Conservation (phyloP, 2,888 invertebrate species). For the Griposia aprilina region DNA sequence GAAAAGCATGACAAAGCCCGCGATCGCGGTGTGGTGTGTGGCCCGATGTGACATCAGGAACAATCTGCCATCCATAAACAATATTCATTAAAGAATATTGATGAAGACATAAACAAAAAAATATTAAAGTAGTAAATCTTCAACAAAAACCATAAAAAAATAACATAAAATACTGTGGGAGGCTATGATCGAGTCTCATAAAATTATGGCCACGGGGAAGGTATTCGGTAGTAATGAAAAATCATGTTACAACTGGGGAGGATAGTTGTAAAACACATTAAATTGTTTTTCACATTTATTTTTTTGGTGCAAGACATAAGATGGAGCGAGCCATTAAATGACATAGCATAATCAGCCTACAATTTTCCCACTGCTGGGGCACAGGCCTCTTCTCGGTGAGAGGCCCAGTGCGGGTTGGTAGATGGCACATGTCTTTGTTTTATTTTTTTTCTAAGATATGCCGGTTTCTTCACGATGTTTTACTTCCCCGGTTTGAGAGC, state of each 20-base stretch:
- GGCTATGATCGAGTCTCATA: constrained; percentile 65
- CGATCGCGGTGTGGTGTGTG: no score
- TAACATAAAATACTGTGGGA: constrained; percentile 46
- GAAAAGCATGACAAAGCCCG: no score
- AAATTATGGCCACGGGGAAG: constrained; percentile 65
- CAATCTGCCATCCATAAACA: neutral
- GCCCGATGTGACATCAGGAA: no score
- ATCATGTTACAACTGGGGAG: constrained; percentile 75
- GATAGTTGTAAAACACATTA: constrained; percentile 80
- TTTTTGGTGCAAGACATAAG: constrained; percentile 50
- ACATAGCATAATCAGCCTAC: neutral
- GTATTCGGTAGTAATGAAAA: constrained; percentile 79
- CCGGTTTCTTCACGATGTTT: no score
- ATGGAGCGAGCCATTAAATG: neutral
- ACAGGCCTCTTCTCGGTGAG: no score
- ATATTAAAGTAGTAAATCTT: constrained; percentile 60
- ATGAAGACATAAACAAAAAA: constrained; percentile 31
- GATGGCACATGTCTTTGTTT: no score
- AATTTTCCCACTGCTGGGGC: no score
- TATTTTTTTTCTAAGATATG: no score
- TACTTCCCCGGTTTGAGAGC: no score
- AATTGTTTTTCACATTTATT: constrained; percentile 72
- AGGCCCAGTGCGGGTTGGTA: no score
- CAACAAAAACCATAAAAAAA: constrained; percentile 54
- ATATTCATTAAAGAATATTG: constrained; percentile 35